phyloP scores from a whole-genome alignment of 2,113 vertebrate species.

The Hassar affinis region DNA sequence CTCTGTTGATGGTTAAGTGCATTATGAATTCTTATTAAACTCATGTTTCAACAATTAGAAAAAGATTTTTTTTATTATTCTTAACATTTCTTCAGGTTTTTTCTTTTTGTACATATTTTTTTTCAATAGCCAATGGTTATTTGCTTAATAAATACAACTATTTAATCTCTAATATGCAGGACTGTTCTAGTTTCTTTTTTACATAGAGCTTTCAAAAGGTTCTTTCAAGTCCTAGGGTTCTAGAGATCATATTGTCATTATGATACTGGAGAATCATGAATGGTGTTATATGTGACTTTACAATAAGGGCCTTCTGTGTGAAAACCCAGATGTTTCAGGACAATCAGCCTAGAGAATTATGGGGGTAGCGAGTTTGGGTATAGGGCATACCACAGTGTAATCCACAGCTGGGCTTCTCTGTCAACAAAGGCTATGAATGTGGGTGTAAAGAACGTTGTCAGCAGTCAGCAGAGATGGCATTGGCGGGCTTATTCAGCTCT shows the following conservation, averaged over 20 bases:
- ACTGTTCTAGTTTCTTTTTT: background rate
- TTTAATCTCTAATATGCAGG: background rate
- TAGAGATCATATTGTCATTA: background rate
- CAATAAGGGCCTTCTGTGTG: background rate
- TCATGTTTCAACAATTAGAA: no score
- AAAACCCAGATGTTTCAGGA: background rate
- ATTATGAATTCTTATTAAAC: no score
- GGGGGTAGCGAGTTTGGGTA: background rate
- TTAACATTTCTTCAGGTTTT: background rate
- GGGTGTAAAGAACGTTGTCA: constrained; percentile 50
- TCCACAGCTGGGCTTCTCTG: constrained; percentile 37
- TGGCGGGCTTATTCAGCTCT: constrained; percentile 58
- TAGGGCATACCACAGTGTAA: background rate
- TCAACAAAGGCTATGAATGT: constrained; percentile 25
- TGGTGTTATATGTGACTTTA: background rate
- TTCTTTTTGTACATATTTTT: no score
- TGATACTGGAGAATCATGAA: background rate
- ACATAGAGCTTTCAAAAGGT: background rate
- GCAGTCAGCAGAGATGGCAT: constrained; percentile 38
- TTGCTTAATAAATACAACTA: background rate
- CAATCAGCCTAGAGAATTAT: background rate
- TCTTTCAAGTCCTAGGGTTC: background rate
- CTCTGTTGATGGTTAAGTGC: no score
- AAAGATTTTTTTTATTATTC: no score
- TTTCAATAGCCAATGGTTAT: background rate